These are phyloP conservation scores for Zophobas morio DNA, from an alignment of 1,140 invertebrate species.

Conservation along the genomic window DNA sequence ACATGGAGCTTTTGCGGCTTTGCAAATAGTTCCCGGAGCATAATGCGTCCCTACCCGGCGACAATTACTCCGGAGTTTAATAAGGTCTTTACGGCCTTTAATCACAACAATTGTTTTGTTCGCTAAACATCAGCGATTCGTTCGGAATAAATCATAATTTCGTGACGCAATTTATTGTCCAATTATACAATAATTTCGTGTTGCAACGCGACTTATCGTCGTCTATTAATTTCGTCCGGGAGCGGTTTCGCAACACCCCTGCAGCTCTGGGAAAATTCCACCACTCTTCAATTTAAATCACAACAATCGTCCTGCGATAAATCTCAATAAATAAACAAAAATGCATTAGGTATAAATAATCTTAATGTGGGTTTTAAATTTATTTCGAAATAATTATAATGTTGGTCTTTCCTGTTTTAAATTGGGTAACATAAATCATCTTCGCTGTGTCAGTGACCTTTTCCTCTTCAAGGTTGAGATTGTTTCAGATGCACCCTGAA, in stretches of 20 bases:
- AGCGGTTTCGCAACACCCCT: constrained; percentile 5
- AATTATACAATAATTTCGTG: constrained; percentile 1
- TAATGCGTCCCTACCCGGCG: constrained; percentile 25
- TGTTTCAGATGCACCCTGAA: constrained; percentile 36
- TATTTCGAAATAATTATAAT: constrained; percentile 52
- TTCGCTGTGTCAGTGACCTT: constrained; percentile 52
- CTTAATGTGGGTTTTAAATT: constrained; percentile 36
- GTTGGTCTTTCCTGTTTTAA: constrained; percentile 51
- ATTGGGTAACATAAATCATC: constrained; percentile 54
- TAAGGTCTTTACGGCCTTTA: constrained; percentile 18
- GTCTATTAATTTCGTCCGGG: neutral
- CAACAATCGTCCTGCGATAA: constrained; percentile 17
- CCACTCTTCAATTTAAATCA: constrained; percentile 6
- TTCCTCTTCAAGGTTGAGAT: constrained; percentile 48
- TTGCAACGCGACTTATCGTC: neutral
- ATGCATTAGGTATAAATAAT: constrained; percentile 43
- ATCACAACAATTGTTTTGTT: neutral
- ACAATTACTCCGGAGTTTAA: constrained; percentile 35
- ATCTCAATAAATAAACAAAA: constrained; percentile 40
- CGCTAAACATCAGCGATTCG: neutral
- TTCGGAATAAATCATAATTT: constrained; percentile 8
- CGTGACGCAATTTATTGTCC: constrained; percentile 26
- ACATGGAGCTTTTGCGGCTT: constrained; percentile 45
- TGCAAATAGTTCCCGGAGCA: constrained; percentile 39
- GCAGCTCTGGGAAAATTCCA: constrained; percentile 22